Evolutionary conservation across 1,140 invertebrate species (phyloP), one percentile per base, ranked within the genome.

Genomic region (Gerris buenoi): DNA sequence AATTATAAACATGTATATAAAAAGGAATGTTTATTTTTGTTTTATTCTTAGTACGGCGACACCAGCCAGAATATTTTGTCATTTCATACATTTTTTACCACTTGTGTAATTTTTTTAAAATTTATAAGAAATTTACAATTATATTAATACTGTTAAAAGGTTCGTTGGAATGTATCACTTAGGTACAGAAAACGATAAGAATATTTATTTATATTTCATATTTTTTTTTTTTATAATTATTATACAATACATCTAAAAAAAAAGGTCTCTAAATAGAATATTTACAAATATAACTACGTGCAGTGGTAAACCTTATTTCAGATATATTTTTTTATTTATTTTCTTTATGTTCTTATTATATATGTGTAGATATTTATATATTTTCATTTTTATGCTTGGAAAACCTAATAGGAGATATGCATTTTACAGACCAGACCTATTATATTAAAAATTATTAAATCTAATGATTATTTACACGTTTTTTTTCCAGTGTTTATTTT

Each of bases 111-210:
- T 46, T 46, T 46, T n/a, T n/a, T n/a, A n/a, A n/a, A n/a, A n/a
- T 56, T 65, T 3, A 46, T 65, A 23, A 65, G 57, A 33, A 28
- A 64, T 26, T 59, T 26, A 65, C 64, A 15, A 33, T 33, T 22
- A 33, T 25, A 66, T 57, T 57, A 27, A 66, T 57, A 46, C 33
- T 46, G 33, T 46, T 46, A 46, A 46, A 10, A 46, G 28, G 27
- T 68, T 68, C 68, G 68, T 68, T 68, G 68, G 68, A 68, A 68
- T 68, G 68, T 66, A 68, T 68, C 68, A 68, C 68, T 67, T 63
- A 65, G 65, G 64, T 66, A 66, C 59, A 63, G 22, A 60, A 29
- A 26, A 2, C 58, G 2, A 66, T 65, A 65, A 65, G 46, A 10
- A 13, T 5, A 63, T 25, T 60, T 13, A 28, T 22, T 27, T 46